These are phyloP conservation scores for Botia kubotai DNA, from an alignment of 2,797 vertebrate species.

Conservation along the genomic window DNA sequence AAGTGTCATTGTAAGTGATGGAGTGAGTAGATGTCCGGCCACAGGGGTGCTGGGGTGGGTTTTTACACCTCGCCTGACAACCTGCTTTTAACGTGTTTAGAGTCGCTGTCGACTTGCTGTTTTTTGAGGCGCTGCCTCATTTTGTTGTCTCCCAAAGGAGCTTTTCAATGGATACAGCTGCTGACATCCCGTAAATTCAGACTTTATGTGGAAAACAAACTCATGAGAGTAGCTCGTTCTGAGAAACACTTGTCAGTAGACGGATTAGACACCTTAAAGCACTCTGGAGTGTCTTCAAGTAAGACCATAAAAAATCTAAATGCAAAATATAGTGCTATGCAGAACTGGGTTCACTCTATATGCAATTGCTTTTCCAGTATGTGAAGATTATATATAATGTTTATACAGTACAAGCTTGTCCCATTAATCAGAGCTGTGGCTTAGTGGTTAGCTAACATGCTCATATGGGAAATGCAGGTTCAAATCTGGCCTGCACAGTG, in stretches of 20 bases:
- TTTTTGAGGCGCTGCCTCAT: conserved; percentile 20
- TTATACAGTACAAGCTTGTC: neutral
- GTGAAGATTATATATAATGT: neutral
- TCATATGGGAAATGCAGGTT: neutral
- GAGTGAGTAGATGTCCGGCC: conserved; percentile 27
- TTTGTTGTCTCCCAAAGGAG: conserved; percentile 16
- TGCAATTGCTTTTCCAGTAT: neutral
- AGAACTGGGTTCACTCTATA: neutral
- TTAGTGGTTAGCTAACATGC: neutral
- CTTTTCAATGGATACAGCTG: conserved; percentile 4
- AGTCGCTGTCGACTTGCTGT: neutral
- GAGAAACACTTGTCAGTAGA: conserved; percentile 27
- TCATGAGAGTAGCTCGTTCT: conserved; percentile 20
- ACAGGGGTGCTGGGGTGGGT: conserved; percentile 34
- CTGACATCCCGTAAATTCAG: conserved; percentile 7
- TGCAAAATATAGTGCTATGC: conserved; percentile 1
- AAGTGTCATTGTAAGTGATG: conserved; percentile 23
- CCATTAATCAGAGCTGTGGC: neutral
- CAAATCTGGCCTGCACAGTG: neutral
- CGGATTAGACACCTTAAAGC: conserved; percentile 32
- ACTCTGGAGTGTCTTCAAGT: conserved; percentile 19
- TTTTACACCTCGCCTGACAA: conserved; percentile 38
- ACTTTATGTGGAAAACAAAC: conserved; percentile 27
- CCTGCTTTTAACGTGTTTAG: conserved; percentile 30
- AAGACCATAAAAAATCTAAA: conserved; percentile 8